Evolutionary conservation across 2,797 vertebrate genomes (phyloP).

Genomic region (Pogoniulus pusillus): DNA sequence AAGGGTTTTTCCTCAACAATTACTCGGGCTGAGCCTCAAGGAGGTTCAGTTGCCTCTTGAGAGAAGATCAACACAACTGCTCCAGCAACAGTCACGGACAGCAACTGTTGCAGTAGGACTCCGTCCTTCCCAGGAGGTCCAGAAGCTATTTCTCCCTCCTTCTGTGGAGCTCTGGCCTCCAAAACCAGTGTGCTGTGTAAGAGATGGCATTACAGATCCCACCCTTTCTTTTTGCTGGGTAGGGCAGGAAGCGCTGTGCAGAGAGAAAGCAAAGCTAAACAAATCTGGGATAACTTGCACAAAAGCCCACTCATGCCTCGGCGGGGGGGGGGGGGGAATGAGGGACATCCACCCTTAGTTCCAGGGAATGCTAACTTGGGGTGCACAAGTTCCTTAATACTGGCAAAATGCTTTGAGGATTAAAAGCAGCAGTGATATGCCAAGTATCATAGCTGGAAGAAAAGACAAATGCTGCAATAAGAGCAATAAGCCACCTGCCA

Average conservation of each 20-base stretch:
- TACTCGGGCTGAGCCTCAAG: not conserved
- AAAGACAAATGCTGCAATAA: constrained; percentile 36
- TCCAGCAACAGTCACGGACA: not conserved
- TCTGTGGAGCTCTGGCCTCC: not conserved
- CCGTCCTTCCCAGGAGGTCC: not conserved
- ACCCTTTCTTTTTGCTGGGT: not conserved
- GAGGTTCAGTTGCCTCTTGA: not conserved
- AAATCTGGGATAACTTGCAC: not conserved
- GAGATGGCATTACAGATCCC: not conserved
- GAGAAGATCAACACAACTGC: not conserved
- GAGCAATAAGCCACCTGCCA: constrained; percentile 56
- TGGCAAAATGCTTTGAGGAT: not conserved
- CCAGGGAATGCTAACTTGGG: not conserved
- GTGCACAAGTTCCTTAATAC: not conserved
- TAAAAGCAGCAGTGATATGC: not conserved
- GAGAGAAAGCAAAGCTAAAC: not conserved
- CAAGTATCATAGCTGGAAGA: constrained; percentile 33
- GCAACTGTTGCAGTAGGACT: not conserved
- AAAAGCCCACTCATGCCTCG: not conserved
- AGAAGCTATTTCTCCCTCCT: not conserved
- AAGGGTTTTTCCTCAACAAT: not conserved
- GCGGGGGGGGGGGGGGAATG: too few species aligned
- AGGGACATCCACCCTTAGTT: not conserved
- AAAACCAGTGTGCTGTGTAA: not conserved
- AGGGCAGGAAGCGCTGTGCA: not conserved